phyloP scores from a whole-genome alignment of 2,797 vertebrate species.

The Sebastes cheni region DNA sequence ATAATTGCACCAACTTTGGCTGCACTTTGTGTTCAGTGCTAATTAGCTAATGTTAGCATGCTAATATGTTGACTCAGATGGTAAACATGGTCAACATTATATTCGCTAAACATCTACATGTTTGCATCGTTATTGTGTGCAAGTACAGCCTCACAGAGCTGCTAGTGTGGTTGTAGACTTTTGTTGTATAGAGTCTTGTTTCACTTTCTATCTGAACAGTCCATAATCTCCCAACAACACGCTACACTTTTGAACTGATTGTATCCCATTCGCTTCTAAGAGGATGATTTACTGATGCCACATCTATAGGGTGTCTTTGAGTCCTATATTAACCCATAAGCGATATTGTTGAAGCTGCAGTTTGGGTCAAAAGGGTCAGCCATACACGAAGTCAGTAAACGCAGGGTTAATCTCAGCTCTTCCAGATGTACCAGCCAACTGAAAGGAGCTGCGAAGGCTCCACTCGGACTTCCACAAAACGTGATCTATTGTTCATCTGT shows the following conservation, averaged over 20 bases:
- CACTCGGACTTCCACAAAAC: conserved; percentile 74
- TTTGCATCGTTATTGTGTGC: not conserved
- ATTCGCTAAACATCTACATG: not conserved
- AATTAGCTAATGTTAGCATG: not conserved
- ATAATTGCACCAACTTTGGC: no score
- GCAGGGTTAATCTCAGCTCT: conserved; percentile 69
- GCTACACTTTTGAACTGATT: conserved; percentile 20
- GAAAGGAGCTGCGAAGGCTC: conserved; percentile 62
- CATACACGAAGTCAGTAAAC: conserved; percentile 51
- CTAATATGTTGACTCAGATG: not conserved
- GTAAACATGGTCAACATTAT: not conserved
- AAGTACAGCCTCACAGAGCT: not conserved
- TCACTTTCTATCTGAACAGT: not conserved
- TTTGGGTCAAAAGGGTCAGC: conserved; percentile 63
- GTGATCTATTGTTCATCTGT: conserved; percentile 82
- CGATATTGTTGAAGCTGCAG: conserved; percentile 48
- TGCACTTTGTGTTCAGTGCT: not conserved
- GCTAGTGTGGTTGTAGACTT: not conserved
- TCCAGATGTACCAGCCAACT: conserved; percentile 71
- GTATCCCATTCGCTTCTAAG: not conserved
- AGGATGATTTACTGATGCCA: conserved; percentile 32
- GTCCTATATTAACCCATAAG: conserved; percentile 52
- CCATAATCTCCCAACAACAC: conserved; percentile 13
- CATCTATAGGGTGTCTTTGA: conserved; percentile 29
- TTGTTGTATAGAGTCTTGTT: not conserved